phyloP scores from a whole-genome alignment of 2,113 vertebrate species.

The Cyphomyrus plagiostoma region DNA sequence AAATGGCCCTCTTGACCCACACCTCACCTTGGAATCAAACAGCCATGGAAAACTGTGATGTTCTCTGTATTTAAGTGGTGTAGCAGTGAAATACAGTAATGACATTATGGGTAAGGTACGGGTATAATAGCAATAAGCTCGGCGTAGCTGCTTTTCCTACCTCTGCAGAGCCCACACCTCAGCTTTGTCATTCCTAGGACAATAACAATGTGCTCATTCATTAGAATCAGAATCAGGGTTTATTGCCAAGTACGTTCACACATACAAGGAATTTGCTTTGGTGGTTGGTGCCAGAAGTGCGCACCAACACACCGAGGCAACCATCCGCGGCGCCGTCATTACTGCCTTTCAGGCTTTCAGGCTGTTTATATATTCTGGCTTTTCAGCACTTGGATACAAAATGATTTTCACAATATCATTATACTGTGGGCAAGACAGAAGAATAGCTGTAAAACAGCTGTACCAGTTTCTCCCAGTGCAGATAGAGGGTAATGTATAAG shows the following conservation, averaged over 20 bases:
- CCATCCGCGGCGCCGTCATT: too few species aligned
- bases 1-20: too few species aligned
- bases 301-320: too few species aligned
- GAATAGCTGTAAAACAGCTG: background rate
- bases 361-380: background rate
- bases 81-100: background rate
- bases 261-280: too few species aligned
- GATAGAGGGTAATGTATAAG: background rate
- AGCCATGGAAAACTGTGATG: background rate
- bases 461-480: background rate
- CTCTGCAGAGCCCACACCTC: too few species aligned
- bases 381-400: slow-evolving; percentile 18
- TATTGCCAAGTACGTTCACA: too few species aligned
- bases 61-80: background rate
- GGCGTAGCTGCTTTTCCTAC: too few species aligned
- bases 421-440: background rate
- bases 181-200: background rate
- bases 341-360: background rate
- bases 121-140: too few species aligned
- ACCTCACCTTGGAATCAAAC: background rate
- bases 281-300: too few species aligned
- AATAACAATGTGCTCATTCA: slow-evolving; percentile 5
- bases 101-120: too few species aligned
- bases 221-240: background rate
- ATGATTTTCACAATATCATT: background rate